Base-by-base conservation (phyloP, 2,888 invertebrate species). In the Zele albiditarsus region DNA sequence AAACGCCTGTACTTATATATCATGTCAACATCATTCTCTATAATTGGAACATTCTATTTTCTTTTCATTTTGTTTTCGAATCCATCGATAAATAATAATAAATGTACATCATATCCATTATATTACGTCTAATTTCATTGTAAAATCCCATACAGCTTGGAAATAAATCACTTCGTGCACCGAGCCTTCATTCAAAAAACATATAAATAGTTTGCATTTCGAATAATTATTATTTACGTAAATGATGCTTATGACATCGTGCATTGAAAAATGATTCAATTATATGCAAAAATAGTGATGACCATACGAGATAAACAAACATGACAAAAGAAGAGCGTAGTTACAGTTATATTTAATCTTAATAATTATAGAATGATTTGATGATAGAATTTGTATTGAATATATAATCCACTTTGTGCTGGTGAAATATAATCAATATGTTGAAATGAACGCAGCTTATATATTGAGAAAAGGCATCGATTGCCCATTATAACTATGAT, bases 151-250 rank as follows among this genome's bases (percentile, higher is more conserved):
- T 81, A 81, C 80, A 80, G 80, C 79, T 84, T 82, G 58, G 74
- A 78, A 77, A 84, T 83, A 74, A 46, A 76, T 75, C 71, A 69
- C 75, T 77, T 81, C 82, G 83, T 85, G 84, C 84, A 86, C 85
- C 76, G 79, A 76, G 73, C 79, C 67, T 79, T 42, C 80, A 83
- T 82, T 72, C 75, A 79, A 78, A 82, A 84, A 79, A 80, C 75
- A 70, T 82, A 81, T 82, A 80, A 80, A 75, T 74, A 68, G 23
- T 14, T 20, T 49, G 20, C 20, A 28, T 25, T 49, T 20, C 27
- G 3, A 10, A 20, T 62, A 31, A 31, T 28, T 2, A 31, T 62
- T 62, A 3, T 8, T 27, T 5, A 31, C n/a, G n/a, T 5, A 31
- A 57, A 25, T 53, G 53, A 67, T 49, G 6, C 27, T 16, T 49